These are phyloP conservation scores for Platyrinchus mystaceus DNA, from an alignment of 2,797 vertebrate species.

Conservation along the genomic window DNA sequence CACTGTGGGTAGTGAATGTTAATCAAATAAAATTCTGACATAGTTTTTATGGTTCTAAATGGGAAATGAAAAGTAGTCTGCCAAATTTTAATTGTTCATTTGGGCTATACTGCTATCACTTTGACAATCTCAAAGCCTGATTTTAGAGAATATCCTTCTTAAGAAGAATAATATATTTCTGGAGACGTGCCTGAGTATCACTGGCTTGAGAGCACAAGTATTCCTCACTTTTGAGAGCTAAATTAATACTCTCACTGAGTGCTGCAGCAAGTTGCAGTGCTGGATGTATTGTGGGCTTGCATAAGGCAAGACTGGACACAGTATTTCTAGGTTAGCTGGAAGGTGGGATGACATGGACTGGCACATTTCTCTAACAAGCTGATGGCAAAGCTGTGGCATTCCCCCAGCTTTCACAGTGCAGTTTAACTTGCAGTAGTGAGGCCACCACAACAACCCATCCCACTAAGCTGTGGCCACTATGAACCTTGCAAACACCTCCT, in stretches of 20 bases:
- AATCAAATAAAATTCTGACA: constrained; percentile 49
- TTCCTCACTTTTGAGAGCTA: neutral
- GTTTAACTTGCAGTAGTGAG: neutral
- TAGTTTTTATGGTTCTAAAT: neutral
- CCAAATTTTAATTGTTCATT: constrained; percentile 41
- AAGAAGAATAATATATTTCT: neutral
- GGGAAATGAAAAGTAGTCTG: constrained; percentile 1
- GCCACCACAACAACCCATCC: neutral
- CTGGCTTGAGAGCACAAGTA: neutral
- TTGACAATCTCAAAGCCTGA: constrained; percentile 4
- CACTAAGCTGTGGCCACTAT: fast-evolving
- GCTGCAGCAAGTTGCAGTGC: neutral
- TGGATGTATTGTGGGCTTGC: neutral
- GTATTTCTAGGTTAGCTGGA: neutral
- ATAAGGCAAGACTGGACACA: neutral
- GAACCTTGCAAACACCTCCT: neutral
- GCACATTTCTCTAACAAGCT: neutral
- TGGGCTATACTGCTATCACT: constrained; percentile 13
- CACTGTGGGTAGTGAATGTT: neutral
- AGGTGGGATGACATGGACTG: neutral
- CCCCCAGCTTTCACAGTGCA: neutral
- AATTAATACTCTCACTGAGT: neutral
- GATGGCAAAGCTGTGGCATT: neutral
- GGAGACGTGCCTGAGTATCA: neutral
- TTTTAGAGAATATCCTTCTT: constrained; percentile 7